Percentiles rank a stretch among this genome's conserved stretches.
Conservation (phyloP, 2,797 vertebrate species). For the Chanos chanos region DNA sequence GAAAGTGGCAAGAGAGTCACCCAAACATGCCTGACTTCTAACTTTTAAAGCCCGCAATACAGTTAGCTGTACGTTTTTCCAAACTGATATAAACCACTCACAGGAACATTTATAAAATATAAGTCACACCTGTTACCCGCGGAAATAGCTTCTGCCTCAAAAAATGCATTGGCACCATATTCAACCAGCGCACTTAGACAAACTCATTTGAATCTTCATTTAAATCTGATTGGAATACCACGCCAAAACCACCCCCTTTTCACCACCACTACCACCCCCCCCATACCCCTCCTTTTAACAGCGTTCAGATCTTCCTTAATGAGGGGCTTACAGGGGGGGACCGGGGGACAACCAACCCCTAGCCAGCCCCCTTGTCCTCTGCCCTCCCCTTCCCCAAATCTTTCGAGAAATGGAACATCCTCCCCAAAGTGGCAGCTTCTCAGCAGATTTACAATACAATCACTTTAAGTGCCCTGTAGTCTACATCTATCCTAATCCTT, state of each 20-base stretch:
- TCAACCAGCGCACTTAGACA: slow-evolving; percentile 71
- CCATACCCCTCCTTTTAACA: slow-evolving; percentile 58
- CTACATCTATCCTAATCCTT: slow-evolving; percentile 99
- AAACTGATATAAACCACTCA: slow-evolving; percentile 44
- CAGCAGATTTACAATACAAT: slow-evolving; percentile 99
- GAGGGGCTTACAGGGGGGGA: slow-evolving; percentile 76
- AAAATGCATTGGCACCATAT: slow-evolving; percentile 69
- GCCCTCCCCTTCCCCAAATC: slow-evolving; percentile 63
- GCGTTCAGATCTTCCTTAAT: slow-evolving; percentile 75
- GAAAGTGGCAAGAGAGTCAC: background rate
- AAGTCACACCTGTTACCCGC: slow-evolving; percentile 76
- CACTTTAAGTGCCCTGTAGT: slow-evolving; percentile 99
- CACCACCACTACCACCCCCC: no score
- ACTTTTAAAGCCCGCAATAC: background rate
- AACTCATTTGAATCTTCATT: slow-evolving; percentile 73
- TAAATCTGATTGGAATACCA: slow-evolving; percentile 60
- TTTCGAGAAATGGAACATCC: slow-evolving; percentile 69
- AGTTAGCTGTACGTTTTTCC: slow-evolving; percentile 44
- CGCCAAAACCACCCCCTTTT: slow-evolving; percentile 49
- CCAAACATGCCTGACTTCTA: background rate
- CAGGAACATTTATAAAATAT: slow-evolving; percentile 9
- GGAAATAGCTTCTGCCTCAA: slow-evolving; percentile 64
- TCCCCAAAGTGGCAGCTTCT: slow-evolving; percentile 63
- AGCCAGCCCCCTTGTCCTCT: slow-evolving; percentile 53
- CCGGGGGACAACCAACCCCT: slow-evolving; percentile 71